Base-by-base conservation (phyloP, 2,113 vertebrate species). In the Amphilophus citrinellus region DNA sequence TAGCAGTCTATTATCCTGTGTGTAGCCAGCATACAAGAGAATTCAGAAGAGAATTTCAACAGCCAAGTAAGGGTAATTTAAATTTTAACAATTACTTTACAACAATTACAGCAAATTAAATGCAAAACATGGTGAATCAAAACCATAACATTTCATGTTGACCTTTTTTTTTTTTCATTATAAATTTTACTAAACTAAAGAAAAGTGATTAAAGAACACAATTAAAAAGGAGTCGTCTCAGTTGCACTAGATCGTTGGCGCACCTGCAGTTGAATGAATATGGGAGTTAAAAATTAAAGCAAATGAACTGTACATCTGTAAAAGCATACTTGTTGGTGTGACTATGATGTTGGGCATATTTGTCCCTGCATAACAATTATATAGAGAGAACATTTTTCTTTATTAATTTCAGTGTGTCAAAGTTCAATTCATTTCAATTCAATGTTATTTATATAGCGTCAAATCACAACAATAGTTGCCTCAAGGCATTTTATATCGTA, bases 191-290 rank as follows among this genome's bases (percentile, higher is more conserved):
- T 24, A 14, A 42, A 37, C 14, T 59, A n/a, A 42, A 44, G 22
- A 81, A 22, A 8, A 24, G 8, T 61, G 44, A n/a, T 47, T 73
- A 39, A 82, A 61, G 53, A 83, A 85, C 75, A 82, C 63, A 47
- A 85, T 86, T 88, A 68, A 87, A 80, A 77, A 83, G 75, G 71
- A 44, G 60, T 13, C 24, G 30, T 66, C 71, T 91, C 44, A 76
- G 32, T 39, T 22, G 71, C 35, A 57, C 76, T 78, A 44, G 24
- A 76, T 75, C 39, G 79, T 24, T 66, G 30, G 61, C 68, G 77
- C 76, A 32, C 53, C 65, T 65, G 57, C 39, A 73, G 18, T 42
- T 61, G 50, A 73, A 76, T 61, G 24, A 86, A 80, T 84, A 24
- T 66, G 22, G 5, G 62, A 53, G 13, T 30, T 15, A 53, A 50